Percentiles rank a stretch among this genome's conserved stretches.
Evolutionary conservation across 2,888 invertebrate genomes (phyloP).

Genomic region (Eupelmus urozonus): DNA sequence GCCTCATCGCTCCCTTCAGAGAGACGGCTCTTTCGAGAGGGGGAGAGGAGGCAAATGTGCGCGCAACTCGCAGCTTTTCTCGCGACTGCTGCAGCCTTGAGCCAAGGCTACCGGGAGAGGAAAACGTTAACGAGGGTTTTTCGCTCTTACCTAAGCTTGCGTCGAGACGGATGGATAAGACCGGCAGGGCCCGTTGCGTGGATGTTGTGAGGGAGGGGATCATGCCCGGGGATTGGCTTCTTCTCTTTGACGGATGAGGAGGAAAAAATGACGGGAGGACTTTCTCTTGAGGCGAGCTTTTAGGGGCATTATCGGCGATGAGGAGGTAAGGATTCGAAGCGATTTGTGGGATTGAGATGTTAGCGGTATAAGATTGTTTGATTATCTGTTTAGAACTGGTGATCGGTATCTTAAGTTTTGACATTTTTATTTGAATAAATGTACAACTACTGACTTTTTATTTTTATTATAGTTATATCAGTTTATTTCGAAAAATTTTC

Average conservation of each 20-base stretch:
- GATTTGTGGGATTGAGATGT: background rate
- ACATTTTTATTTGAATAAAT: no score
- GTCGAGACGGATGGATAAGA: background rate
- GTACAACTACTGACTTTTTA: no score
- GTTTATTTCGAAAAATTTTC: no score
- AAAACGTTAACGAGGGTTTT: conserved; percentile 49
- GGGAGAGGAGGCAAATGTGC: background rate
- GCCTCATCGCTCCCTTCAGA: background rate
- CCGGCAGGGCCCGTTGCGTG: background rate
- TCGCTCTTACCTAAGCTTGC: conserved; percentile 45
- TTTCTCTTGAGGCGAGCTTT: conserved; percentile 36
- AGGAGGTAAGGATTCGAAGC: background rate
- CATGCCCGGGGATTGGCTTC: background rate
- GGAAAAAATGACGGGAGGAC: conserved; percentile 18
- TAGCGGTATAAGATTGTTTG: no score
- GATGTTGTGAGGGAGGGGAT: conserved; percentile 32
- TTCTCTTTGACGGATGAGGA: background rate
- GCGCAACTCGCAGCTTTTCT: background rate
- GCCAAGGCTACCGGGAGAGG: conserved; percentile 12
- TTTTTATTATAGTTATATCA: no score
- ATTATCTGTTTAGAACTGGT: no score
- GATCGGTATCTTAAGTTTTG: no score
- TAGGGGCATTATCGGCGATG: conserved; percentile 24
- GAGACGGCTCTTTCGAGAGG: background rate
- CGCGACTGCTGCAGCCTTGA: conserved; percentile 31